Base-by-base conservation (phyloP, 2,797 vertebrate species). In the Paratrypauchen microcephalus region DNA sequence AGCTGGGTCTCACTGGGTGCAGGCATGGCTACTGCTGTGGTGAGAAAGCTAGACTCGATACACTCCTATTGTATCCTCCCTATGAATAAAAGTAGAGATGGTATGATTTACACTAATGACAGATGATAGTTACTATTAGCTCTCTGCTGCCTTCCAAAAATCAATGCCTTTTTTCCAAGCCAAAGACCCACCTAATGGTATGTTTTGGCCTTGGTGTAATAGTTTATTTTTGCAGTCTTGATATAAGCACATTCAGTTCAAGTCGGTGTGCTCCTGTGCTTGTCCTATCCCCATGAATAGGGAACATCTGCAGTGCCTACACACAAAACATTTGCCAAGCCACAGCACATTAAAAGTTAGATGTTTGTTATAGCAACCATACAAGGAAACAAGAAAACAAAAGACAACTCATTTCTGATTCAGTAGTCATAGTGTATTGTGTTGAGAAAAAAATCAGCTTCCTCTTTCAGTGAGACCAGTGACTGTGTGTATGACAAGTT, bases 1-100 rank as follows among this genome's bases (percentile, higher is more conserved):
- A 96, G 96, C 91, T 99, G 97, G 97, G 89, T 90, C 0, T 97
- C 96, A 1, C 84, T 96, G 81, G 96, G 96, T 0, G 86, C 83
- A 0, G 95, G 94, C 72, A 85, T 85, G 0, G 92, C 95, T 0
- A 89, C 92, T 0, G 96, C 96, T 0, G 95, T 98, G 94, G 97
- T 99, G 86, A 96, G 96, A 79, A 78, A 75, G 39, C 28, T 64
- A 64, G 24, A 64, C 62, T 48, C 41, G 6, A 47, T 64, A 18
- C 7, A 47, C n/a, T 48, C n/a, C 66, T 18, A 13, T 12, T 48
- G 2, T 41, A 3, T 58, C 64, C 65, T 57, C 57, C 45, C 61
- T 32, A 28, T 50, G 5, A 39, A 45, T 21, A 55, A 15, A 64
- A 64, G 21, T 8, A 18, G 12, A 26, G 18, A 64, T 24, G 41